phyloP scores from a whole-genome alignment of 1,140 invertebrate species.

The Drosophila triauraria region DNA sequence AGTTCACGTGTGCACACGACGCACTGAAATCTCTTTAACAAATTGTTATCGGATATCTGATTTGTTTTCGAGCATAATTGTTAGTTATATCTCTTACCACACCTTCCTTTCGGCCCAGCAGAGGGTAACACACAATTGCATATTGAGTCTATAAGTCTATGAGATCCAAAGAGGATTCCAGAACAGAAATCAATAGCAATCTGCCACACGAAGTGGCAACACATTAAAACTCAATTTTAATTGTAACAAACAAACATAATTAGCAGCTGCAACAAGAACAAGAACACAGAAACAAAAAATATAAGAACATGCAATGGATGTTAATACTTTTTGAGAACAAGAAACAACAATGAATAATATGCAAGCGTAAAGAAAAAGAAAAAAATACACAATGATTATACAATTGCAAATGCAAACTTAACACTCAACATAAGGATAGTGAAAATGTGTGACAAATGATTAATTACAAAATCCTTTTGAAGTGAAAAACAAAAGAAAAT shows the following conservation, averaged over 20 bases:
- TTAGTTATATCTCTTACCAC: slow-evolving; percentile 51
- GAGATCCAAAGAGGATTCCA: slow-evolving; percentile 25
- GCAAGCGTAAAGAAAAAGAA: slow-evolving; percentile 50
- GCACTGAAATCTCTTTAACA: slow-evolving; percentile 60
- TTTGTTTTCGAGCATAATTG: slow-evolving; percentile 72
- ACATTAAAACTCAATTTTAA: slow-evolving; percentile 74
- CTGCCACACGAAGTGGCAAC: slow-evolving; percentile 37
- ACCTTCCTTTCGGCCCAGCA: slow-evolving; percentile 62
- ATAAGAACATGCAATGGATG: slow-evolving; percentile 67
- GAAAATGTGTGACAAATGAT: slow-evolving; percentile 79
- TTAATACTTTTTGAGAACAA: slow-evolving; percentile 76
- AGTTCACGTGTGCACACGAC: slow-evolving; percentile 51
- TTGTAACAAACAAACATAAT: slow-evolving; percentile 63
- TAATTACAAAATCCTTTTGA: slow-evolving; percentile 83
- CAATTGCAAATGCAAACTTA: slow-evolving; percentile 79
- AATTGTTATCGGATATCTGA: slow-evolving; percentile 72
- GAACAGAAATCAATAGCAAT: not conserved
- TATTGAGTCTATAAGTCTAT: slow-evolving; percentile 37
- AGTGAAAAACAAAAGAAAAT: slow-evolving; percentile 81
- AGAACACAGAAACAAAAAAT: slow-evolving; percentile 48
- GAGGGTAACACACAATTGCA: slow-evolving; percentile 40
- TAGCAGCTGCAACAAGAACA: slow-evolving; percentile 71
- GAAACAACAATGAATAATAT: slow-evolving; percentile 50
- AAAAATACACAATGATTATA: slow-evolving; percentile 69
- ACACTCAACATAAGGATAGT: slow-evolving; percentile 78